Conservation (phyloP, 2,797 vertebrate species). For the Microctenopoma stevenorrisi region DNA sequence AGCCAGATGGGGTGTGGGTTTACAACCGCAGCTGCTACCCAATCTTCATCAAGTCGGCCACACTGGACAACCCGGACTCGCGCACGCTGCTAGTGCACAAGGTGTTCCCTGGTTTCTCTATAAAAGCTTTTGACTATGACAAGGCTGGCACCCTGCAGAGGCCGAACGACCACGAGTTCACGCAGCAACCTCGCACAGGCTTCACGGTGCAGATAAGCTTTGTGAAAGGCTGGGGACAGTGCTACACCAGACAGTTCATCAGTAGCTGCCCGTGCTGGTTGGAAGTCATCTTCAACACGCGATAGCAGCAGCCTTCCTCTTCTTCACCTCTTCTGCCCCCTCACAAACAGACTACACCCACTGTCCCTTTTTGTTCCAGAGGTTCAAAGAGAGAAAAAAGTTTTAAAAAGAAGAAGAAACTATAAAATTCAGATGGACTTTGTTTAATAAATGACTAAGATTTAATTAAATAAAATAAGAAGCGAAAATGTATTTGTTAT, state of each 20-base stretch:
- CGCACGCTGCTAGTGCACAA: constrained; percentile 97
- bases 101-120: constrained; percentile 98
- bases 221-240: constrained; percentile 99
- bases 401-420: constrained; percentile 77
- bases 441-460: constrained; percentile 90
- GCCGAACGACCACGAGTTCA: constrained; percentile 98
- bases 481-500: constrained; percentile 98
- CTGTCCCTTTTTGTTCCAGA: constrained; percentile 58
- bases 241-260: constrained; percentile 99
- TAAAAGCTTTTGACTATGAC: constrained; percentile 98
- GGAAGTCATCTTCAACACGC: constrained; percentile 98
- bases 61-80: constrained; percentile 99
- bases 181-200: constrained; percentile 94
- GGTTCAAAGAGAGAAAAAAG: constrained; percentile 64
- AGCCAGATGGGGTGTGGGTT: constrained; percentile 97
- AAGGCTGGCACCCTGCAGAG: constrained; percentile 94
- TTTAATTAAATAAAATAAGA: constrained; percentile 92
- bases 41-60: constrained; percentile 99
- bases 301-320: constrained; percentile 83
- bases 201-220: constrained; percentile 99
- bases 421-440: constrained; percentile 83
- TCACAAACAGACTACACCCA: constrained; percentile 61
- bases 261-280: constrained; percentile 99
- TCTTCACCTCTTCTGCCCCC: constrained; percentile 35
- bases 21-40: constrained; percentile 99